Percentiles rank a stretch among this genome's conserved stretches.
Conservation (phyloP, 2,113 vertebrate species). For the Lichenostomus cassidix region DNA sequence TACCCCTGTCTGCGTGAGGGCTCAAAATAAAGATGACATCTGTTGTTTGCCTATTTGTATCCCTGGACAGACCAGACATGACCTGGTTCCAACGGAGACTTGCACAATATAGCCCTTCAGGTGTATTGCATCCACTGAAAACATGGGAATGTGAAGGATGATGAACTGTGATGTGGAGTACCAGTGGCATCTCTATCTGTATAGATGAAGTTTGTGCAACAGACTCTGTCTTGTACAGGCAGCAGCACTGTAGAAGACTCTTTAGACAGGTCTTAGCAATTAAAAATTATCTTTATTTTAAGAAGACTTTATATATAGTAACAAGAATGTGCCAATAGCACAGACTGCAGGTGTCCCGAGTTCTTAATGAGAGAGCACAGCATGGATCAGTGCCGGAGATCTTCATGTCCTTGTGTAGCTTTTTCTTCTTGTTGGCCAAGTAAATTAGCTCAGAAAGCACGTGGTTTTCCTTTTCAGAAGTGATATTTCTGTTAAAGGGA, state of each 20-base stretch:
- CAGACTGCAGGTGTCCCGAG: not conserved
- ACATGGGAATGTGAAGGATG: not conserved
- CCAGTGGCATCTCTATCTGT: not conserved
- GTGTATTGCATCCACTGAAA: not conserved
- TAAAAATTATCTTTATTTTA: not conserved
- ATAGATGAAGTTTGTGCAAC: not conserved
- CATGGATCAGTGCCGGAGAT: not conserved
- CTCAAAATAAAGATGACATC: not conserved
- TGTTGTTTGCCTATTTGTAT: not conserved
- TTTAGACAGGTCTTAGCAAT: not conserved
- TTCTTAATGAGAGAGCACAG: fast-evolving
- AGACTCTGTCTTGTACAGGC: not conserved
- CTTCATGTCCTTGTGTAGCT: not conserved
- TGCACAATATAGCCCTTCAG: not conserved
- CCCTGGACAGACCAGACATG: not conserved
- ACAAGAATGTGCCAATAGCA: not conserved
- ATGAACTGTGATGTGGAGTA: fast-evolving
- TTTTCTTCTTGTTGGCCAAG: not conserved
- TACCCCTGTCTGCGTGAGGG: not conserved
- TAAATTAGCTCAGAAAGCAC: not conserved
- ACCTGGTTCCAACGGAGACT: not conserved
- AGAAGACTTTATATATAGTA: not conserved
- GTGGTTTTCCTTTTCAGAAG: not conserved
- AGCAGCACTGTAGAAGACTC: not conserved
- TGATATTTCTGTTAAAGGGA: not conserved